Conservation (phyloP, 2,888 invertebrate genomes). For the Luffia ferchaultella region DNA sequence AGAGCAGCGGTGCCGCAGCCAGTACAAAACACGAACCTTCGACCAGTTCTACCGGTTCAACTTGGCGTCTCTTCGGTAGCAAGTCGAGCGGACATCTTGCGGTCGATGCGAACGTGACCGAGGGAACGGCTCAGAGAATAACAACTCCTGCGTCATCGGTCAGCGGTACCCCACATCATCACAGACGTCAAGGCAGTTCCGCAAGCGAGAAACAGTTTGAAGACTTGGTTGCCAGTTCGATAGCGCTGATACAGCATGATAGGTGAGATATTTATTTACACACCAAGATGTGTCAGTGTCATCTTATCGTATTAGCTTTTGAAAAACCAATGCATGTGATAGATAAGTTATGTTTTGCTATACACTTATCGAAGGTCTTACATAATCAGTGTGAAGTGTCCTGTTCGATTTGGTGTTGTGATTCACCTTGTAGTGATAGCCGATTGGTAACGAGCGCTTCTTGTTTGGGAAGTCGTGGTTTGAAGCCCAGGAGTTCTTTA, state of each 20-base stretch:
- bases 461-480: no score
- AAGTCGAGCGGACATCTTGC: slow-evolving; percentile 44
- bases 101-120: slow-evolving; percentile 25
- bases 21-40: slow-evolving; percentile 34
- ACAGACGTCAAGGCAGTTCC: slow-evolving; percentile 53
- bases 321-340: no score
- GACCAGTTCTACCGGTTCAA: slow-evolving; percentile 23
- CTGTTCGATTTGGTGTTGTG: no score
- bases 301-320: no score
- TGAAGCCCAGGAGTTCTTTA: no score
- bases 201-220: slow-evolving; percentile 64
- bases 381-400: no score
- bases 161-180: slow-evolving; percentile 40
- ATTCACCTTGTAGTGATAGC: no score
- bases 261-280: slow-evolving; percentile 44
- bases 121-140: slow-evolving; percentile 34
- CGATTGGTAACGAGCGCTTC: no score
- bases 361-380: no score
- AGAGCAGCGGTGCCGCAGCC: slow-evolving; percentile 33
- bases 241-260: slow-evolving; percentile 76
- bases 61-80: slow-evolving; percentile 50
- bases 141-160: slow-evolving; percentile 33
- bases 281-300: no score
- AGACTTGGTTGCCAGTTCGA: slow-evolving; percentile 73
- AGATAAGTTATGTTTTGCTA: no score